Conservation (phyloP, 2,797 vertebrate species). For the Nyctibius grandis region DNA sequence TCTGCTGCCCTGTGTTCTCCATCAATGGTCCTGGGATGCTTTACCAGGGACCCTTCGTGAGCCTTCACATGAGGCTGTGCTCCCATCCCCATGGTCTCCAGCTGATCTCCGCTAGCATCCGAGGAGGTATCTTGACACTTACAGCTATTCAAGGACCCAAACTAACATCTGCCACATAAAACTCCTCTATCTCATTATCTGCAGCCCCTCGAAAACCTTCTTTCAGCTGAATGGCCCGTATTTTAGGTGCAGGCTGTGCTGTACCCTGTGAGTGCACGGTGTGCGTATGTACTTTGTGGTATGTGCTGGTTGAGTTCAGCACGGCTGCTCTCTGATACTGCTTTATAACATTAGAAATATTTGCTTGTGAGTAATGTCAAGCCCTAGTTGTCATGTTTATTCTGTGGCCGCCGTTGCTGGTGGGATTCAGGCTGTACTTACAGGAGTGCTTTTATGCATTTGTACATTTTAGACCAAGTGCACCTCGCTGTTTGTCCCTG, state of each 20-base stretch:
- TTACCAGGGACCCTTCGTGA: background rate
- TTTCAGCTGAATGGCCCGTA: background rate
- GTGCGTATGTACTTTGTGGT: constrained; percentile 27
- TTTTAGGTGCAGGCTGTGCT: background rate
- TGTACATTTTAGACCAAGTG: background rate
- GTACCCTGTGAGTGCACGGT: background rate
- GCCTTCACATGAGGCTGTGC: background rate
- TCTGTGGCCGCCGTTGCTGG: background rate
- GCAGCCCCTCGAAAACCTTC: background rate
- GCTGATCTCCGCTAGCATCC: background rate
- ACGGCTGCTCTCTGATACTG: constrained; percentile 2
- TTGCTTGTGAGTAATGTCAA: background rate
- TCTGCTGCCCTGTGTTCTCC: background rate
- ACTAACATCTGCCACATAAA: background rate
- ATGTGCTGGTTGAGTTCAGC: background rate
- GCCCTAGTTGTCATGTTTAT: constrained; percentile 18
- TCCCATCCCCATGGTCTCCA: background rate
- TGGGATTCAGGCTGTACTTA: constrained; percentile 2
- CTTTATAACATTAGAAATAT: constrained; percentile 28
- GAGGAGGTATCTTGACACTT: background rate
- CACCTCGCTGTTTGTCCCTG: background rate
- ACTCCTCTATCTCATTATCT: background rate
- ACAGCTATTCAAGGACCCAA: background rate
- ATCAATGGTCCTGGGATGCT: background rate
- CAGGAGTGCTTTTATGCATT: constrained; percentile 1